Conservation (phyloP, 2,113 vertebrate species). For the Apeltes quadracus region DNA sequence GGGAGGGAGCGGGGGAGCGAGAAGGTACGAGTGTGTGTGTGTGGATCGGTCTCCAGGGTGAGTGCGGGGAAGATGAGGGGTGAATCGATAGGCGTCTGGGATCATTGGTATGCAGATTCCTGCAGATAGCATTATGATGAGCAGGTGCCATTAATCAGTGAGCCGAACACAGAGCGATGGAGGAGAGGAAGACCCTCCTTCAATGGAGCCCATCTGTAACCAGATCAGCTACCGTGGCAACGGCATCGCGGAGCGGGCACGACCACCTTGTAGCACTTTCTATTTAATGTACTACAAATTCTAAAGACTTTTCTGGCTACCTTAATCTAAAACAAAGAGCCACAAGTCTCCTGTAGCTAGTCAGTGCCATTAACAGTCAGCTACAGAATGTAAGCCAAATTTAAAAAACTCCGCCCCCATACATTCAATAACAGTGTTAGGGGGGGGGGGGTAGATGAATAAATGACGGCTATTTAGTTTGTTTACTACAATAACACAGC, state of each 20-base stretch:
- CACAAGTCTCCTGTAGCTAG: not conserved
- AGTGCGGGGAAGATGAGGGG: conserved; percentile 55
- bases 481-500: not conserved
- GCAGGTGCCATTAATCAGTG: conserved; percentile 81
- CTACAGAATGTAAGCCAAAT: not conserved
- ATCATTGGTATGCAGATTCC: conserved; percentile 80
- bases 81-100: conserved; percentile 72
- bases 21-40: conserved; percentile 6
- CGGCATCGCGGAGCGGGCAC: not conserved
- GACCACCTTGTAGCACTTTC: not conserved
- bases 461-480: too few species aligned
- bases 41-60: conserved; percentile 45
- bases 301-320: not conserved
- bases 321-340: not conserved
- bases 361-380: not conserved
- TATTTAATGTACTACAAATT: not conserved
- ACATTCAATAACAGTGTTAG: too few species aligned
- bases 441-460: too few species aligned
- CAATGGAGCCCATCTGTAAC: conserved; percentile 20
- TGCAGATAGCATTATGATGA: conserved; percentile 81
- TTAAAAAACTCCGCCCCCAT: not conserved
- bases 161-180: conserved; percentile 50
- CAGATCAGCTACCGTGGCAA: conserved; percentile 12
- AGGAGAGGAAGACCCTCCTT: conserved; percentile 36
- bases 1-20: conserved; percentile 32